Evolutionary conservation across 2,113 vertebrate genomes (phyloP).

Genomic region (Muntiacus muntjak): DNA sequence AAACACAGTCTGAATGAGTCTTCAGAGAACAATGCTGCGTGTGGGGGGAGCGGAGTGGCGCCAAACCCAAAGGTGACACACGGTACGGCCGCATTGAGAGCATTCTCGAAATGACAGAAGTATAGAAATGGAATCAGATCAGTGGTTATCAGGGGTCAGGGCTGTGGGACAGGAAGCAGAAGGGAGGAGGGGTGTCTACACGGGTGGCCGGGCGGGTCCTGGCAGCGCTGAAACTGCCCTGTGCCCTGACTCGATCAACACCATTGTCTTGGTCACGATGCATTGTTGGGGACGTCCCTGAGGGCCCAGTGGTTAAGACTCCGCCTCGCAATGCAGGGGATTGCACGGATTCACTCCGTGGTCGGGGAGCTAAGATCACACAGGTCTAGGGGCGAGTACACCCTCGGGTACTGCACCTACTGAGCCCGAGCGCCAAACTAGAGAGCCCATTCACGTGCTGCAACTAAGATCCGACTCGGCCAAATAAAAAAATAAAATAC

Average conservation of each 20-base stretch:
- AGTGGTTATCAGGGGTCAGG: background rate
- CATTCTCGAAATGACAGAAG: background rate
- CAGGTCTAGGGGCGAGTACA: background rate
- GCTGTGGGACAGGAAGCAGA: background rate
- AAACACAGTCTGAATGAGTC: background rate
- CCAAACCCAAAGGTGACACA: background rate
- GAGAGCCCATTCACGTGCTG: background rate
- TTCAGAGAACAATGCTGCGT: background rate
- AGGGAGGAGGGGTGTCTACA: fast-evolving
- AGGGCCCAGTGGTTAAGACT: background rate
- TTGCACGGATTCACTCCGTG: fast-evolving
- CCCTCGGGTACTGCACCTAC: fast-evolving
- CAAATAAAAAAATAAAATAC: background rate
- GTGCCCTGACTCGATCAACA: background rate
- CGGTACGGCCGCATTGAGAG: background rate
- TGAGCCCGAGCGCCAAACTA: background rate
- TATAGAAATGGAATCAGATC: background rate
- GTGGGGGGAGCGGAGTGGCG: fast-evolving
- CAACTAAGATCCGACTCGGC: background rate
- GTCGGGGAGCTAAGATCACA: background rate
- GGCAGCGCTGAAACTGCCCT: fast-evolving
- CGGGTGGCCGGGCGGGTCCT: background rate
- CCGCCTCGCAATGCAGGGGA: background rate
- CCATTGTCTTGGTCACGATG: background rate
- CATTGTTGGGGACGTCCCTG: background rate